These are phyloP conservation scores for Temnothorax curvispinosus DNA, from an alignment of 1,140 invertebrate species.

Conservation along the genomic window DNA sequence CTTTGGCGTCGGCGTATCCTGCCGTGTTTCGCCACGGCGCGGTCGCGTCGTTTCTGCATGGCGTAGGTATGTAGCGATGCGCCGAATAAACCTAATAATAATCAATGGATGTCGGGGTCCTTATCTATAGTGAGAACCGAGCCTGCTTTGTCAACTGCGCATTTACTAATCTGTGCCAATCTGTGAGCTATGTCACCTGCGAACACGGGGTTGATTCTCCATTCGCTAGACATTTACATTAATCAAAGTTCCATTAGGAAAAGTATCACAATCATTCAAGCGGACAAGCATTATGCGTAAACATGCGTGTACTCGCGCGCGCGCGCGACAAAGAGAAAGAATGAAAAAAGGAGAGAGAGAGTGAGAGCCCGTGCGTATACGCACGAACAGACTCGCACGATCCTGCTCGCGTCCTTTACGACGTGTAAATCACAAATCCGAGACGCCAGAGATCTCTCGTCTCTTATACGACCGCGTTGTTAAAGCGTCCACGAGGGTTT, in stretches of 20 bases:
- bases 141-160: conserved; percentile 15
- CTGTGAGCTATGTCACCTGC: conserved; percentile 16
- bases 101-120: not conserved
- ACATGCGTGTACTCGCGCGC: not conserved
- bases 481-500: conserved; percentile 68
- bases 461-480: conserved; percentile 49
- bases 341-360: conserved; percentile 30
- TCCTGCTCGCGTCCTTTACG: conserved; percentile 71
- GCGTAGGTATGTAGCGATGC: not conserved
- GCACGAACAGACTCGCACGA: not conserved
- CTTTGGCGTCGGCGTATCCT: conserved; percentile 5
- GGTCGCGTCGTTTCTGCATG: not conserved
- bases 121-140: not conserved
- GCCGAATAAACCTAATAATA: conserved; percentile 25
- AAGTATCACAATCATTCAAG: not conserved
- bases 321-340: conserved; percentile 17
- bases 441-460: conserved; percentile 60
- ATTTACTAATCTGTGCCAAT: conserved; percentile 41
- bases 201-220: not conserved
- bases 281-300: not conserved
- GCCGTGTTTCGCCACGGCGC: not conserved
- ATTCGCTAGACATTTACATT: not conserved
- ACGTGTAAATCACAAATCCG: conserved; percentile 77
- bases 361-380: not conserved
- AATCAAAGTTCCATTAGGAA: conserved; percentile 22